Conservation (phyloP, 2,797 vertebrate species). For the Aratinga solstitialis region DNA sequence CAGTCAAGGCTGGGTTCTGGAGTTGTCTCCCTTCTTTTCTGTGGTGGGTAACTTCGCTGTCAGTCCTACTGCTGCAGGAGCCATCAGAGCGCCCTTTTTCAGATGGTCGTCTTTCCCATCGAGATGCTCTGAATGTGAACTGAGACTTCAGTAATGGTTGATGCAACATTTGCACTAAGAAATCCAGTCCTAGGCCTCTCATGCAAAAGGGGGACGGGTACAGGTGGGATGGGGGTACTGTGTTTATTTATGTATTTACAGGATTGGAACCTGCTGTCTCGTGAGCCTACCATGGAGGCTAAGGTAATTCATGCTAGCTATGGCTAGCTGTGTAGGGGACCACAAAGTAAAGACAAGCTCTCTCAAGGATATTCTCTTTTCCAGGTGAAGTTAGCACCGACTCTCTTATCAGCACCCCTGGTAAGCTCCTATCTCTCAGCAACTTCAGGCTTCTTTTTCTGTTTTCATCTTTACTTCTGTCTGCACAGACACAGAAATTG, state of each 20-base stretch:
- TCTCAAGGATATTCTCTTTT: conserved; percentile 38
- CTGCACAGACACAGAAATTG: neutral
- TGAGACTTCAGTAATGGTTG: neutral
- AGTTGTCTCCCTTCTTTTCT: neutral
- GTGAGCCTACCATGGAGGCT: neutral
- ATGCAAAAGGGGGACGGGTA: neutral
- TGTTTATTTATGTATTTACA: neutral
- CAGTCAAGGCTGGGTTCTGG: neutral
- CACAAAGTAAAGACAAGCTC: neutral
- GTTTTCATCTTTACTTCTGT: neutral
- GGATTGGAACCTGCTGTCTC: neutral
- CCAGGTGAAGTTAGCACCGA: neutral
- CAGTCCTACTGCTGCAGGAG: neutral
- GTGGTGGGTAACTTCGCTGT: neutral
- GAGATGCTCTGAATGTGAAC: neutral
- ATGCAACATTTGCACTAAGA: neutral
- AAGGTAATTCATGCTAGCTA: neutral
- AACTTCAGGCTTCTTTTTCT: neutral
- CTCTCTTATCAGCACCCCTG: neutral
- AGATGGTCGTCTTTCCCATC: neutral
- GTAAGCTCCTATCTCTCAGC: conserved; percentile 15
- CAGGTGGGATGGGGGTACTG: accelerated
- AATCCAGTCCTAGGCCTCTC: neutral
- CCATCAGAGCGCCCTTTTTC: neutral
- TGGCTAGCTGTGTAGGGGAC: neutral